phyloP scores from a whole-genome alignment of 2,113 vertebrate species.

The Grammomys dolichurus region DNA sequence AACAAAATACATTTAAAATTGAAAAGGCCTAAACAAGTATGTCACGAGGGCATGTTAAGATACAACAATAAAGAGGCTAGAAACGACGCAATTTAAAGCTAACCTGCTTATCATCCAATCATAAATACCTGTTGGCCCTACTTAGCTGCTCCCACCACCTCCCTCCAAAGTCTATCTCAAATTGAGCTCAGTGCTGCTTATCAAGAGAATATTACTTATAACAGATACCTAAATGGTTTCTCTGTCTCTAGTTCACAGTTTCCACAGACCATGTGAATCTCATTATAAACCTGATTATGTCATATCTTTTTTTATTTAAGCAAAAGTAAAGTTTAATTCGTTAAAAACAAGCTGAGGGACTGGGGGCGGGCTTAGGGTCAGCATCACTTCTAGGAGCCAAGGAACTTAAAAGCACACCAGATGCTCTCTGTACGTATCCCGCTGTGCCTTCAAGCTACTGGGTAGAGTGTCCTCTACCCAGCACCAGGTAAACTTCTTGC shows the following conservation, averaged over 20 bases:
- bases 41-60: neutral
- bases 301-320: neutral
- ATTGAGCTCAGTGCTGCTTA: neutral
- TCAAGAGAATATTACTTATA: neutral
- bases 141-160: neutral
- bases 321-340: neutral
- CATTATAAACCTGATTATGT: neutral
- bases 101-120: neutral
- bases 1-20: neutral
- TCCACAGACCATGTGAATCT: neutral
- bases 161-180: neutral
- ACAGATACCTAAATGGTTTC: neutral
- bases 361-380: neutral
- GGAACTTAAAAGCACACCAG: neutral
- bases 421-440: accelerated
- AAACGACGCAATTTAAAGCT: neutral
- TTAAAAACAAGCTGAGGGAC: neutral
- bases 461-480: neutral
- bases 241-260: neutral
- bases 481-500: neutral
- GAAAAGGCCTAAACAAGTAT: neutral
- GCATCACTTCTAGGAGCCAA: neutral
- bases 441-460: neutral
- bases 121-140: neutral
- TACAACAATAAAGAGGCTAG: neutral